A percentile compares a stretch with the other conserved stretches of the same genome.
These are phyloP conservation scores for Mya arenaria DNA, from an alignment of 1,140 invertebrate species.

Conservation along the genomic window DNA sequence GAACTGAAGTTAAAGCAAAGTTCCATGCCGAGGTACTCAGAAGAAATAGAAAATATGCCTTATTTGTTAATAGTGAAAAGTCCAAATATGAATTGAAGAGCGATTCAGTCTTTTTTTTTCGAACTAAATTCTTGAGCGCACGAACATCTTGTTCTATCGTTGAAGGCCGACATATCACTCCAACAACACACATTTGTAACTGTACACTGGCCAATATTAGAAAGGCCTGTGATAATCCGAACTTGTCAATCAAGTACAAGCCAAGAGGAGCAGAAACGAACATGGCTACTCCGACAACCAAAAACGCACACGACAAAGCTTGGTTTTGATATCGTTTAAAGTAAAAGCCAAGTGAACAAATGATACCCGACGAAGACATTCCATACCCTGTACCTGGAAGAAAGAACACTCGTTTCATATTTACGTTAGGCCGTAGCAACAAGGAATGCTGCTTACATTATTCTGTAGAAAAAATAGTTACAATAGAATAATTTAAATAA, in stretches of 20 bases:
- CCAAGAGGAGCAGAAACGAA: slow-evolving; percentile 40
- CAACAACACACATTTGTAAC: slow-evolving; percentile 37
- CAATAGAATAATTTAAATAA: background rate
- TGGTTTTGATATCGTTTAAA: slow-evolving; percentile 32
- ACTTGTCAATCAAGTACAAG: background rate
- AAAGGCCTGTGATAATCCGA: slow-evolving; percentile 22
- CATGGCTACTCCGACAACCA: slow-evolving; percentile 33
- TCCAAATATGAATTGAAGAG: slow-evolving; percentile 13
- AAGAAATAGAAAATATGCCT: slow-evolving; percentile 1
- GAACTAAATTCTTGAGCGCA: background rate
- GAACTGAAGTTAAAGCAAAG: slow-evolving; percentile 1
- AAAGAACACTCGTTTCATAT: no score
- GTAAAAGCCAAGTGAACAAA: slow-evolving; percentile 40
- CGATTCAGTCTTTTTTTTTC: background rate
- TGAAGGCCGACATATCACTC: slow-evolving; percentile 29
- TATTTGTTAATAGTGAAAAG: slow-evolving; percentile 4
- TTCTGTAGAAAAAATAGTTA: background rate
- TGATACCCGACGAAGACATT: slow-evolving; percentile 3
- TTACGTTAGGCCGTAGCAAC: background rate
- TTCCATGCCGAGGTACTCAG: slow-evolving; percentile 26
- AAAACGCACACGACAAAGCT: background rate
- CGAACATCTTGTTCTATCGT: slow-evolving; percentile 31
- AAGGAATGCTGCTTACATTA: background rate
- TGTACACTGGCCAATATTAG: slow-evolving; percentile 6
- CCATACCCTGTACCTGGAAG: slow-evolving; percentile 35